Evolutionary conservation across 2,797 vertebrate species (phyloP).

Genomic region (Anguilla megastoma): DNA sequence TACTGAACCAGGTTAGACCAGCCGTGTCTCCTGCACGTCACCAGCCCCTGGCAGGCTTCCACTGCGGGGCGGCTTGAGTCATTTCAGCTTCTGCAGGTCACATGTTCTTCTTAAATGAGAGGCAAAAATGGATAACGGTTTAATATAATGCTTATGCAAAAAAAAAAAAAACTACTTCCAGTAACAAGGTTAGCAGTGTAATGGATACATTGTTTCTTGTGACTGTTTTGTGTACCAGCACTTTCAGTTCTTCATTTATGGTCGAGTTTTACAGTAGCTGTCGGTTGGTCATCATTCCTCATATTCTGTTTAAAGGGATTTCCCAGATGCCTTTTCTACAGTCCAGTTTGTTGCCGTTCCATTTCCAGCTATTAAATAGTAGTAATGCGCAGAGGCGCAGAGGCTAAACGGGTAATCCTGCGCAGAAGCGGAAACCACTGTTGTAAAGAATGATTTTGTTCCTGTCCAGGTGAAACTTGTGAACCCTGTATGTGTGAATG

Average conservation of each 20-base stretch:
- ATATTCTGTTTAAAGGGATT: constrained; percentile 14
- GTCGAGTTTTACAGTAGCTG: constrained; percentile 20
- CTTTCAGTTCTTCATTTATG: constrained; percentile 32
- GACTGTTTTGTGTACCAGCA: constrained; percentile 19
- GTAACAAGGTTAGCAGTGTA: constrained; percentile 15
- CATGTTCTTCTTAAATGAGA: background rate
- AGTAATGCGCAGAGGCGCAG: background rate
- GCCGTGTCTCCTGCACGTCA: background rate
- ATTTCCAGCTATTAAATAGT: background rate
- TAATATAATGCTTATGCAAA: constrained; percentile 16
- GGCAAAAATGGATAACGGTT: constrained; percentile 2
- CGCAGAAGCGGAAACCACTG: background rate
- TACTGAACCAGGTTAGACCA: constrained; percentile 60
- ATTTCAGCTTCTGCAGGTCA: background rate
- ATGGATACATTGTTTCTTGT: constrained; percentile 31
- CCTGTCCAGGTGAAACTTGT: background rate
- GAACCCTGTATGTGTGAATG: background rate
- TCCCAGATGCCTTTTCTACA: background rate
- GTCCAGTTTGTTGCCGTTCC: background rate
- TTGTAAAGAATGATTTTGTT: background rate
- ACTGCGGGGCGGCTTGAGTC: constrained; percentile 27
- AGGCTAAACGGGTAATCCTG: background rate
- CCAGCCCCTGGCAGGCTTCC: background rate
- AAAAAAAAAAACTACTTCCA: constrained; percentile 16
- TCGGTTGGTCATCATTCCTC: constrained; percentile 18